These are phyloP conservation scores for Cladorhizidae sp. DNA, from an alignment of 37 sponge, comb jelly and placozoan genomes.

Conservation along the genomic window DNA sequence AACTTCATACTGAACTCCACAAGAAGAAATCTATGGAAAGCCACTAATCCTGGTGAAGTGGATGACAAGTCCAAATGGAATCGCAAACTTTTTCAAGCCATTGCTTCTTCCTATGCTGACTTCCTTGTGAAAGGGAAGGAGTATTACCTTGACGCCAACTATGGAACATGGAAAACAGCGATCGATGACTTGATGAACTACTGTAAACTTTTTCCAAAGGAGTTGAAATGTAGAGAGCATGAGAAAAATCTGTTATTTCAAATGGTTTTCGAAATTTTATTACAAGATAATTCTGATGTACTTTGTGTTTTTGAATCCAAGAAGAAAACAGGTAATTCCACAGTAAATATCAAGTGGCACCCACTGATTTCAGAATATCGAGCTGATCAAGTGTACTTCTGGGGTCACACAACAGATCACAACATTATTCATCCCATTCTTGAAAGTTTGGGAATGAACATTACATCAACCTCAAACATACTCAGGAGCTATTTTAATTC, in stretches of 20 bases:
- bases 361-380: neutral
- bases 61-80: constrained; percentile 66
- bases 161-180: neutral
- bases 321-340: neutral
- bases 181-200: constrained; percentile 1
- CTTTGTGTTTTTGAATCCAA: neutral
- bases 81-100: constrained; percentile 36
- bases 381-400: neutral
- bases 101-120: constrained; percentile 61
- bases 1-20: constrained; percentile 65
- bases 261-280: neutral
- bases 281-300: neutral
- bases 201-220: constrained; percentile 40
- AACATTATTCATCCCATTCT: constrained; percentile 14
- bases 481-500: constrained; percentile 28
- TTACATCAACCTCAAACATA: constrained; percentile 34
- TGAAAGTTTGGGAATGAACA: constrained; percentile 41
- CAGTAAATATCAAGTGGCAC: neutral
- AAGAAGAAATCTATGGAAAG: constrained; percentile 58
- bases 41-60: constrained; percentile 15
- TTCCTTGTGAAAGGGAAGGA: constrained; percentile 29
- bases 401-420: neutral
- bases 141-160: neutral
- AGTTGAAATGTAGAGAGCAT: neutral
- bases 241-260: neutral